These are phyloP conservation scores for Lota lota DNA, from an alignment of 2,113 vertebrate species.

Conservation along the genomic window DNA sequence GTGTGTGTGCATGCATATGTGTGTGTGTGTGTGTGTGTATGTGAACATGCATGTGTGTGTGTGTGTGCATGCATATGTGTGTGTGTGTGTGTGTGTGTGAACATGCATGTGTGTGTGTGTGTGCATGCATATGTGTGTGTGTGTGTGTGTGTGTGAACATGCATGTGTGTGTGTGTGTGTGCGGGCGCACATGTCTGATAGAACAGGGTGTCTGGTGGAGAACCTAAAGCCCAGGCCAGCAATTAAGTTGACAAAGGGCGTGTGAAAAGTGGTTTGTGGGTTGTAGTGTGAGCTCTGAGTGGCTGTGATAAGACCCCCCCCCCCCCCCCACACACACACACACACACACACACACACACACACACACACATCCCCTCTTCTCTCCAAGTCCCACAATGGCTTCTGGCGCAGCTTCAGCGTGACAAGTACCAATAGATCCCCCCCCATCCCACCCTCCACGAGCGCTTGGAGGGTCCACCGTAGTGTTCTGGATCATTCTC, in stretches of 20 bases:
- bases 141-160: constrained; percentile 18
- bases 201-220: constrained; percentile 24
- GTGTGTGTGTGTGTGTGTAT: too few species aligned
- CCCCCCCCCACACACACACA: constrained; percentile 10
- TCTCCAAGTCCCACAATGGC: constrained; percentile 11
- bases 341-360: too few species aligned
- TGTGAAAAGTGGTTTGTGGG: constrained; percentile 43
- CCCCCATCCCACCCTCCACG: too few species aligned
- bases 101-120: not conserved
- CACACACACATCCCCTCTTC: not conserved
- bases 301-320: constrained; percentile 46
- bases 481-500: too few species aligned
- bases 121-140: not conserved
- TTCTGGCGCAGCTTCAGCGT: too few species aligned
- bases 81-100: not conserved
- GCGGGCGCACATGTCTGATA: not conserved
- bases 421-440: too few species aligned
- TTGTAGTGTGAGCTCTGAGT: constrained; percentile 58
- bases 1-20: too few species aligned
- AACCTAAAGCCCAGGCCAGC: constrained; percentile 42
- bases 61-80: too few species aligned
- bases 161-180: constrained; percentile 2
- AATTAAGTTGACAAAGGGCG: constrained; percentile 58
- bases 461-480: too few species aligned
- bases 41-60: too few species aligned